Conservation (phyloP, 2,888 invertebrate genomes). For the Drosophila vallismaia region DNA sequence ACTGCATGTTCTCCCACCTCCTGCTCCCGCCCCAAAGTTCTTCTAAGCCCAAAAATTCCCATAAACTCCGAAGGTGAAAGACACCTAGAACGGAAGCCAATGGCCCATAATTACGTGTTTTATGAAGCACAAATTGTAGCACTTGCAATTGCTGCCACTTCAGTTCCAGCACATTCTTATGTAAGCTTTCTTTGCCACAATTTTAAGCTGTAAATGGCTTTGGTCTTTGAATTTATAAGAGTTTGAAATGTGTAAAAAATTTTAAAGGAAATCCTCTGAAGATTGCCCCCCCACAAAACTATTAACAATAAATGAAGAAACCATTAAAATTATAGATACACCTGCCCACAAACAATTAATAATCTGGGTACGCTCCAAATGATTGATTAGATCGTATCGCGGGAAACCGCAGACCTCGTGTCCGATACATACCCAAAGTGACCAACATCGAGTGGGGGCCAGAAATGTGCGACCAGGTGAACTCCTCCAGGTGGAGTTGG, state of each 20-base stretch:
- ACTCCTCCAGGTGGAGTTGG: constrained; percentile 14
- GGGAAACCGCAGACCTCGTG: constrained; percentile 18
- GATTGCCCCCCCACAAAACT: not conserved
- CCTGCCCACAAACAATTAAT: constrained; percentile 3
- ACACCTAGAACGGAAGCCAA: constrained; percentile 25
- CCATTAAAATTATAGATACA: constrained; percentile 5
- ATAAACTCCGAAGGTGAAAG: constrained; percentile 20
- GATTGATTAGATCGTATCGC: constrained; percentile 26
- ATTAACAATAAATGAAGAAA: not conserved
- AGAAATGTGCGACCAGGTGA: constrained; percentile 16
- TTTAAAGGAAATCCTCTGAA: no score
- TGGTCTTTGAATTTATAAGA: not conserved
- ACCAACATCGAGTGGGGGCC: constrained; percentile 19
- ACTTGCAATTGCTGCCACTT: constrained; percentile 6
- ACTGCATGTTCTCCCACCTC: not conserved
- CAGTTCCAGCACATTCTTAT: not conserved
- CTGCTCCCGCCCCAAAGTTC: not conserved
- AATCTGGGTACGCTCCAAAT: not conserved
- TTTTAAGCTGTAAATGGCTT: no score
- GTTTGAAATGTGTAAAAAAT: no score
- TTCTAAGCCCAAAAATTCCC: constrained; percentile 10
- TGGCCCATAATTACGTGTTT: constrained; percentile 12
- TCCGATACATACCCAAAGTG: constrained; percentile 35
- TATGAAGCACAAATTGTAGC: constrained; percentile 11
- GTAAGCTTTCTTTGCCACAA: no score